A percentile compares a stretch with the other conserved stretches of the same genome.
phyloP scores from a whole-genome alignment of 2,888 invertebrate genomes.

The Amphimallon solstitiale region DNA sequence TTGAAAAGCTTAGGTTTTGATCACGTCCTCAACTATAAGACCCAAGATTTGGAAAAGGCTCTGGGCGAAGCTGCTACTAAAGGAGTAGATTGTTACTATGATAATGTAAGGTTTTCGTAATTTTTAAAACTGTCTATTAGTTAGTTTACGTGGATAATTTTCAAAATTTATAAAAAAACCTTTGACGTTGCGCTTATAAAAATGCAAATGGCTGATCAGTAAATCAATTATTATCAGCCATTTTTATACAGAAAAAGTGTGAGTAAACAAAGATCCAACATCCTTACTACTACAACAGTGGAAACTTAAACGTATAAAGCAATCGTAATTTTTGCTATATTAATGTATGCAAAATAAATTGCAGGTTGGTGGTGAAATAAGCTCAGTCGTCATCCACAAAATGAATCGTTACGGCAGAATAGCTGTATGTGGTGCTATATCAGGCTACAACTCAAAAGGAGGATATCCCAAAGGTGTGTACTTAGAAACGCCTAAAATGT shows the following conservation, averaged over 20 bases:
- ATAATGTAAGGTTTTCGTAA: constrained; percentile 40
- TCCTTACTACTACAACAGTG: too few relatives aligned
- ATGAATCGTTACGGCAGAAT: constrained; percentile 74
- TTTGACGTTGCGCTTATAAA: too few relatives aligned
- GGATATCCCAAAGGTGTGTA: neutral
- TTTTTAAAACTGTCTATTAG: too few relatives aligned
- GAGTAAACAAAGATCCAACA: too few relatives aligned
- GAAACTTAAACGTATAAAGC: too few relatives aligned
- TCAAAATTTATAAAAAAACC: too few relatives aligned
- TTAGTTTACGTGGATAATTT: too few relatives aligned
- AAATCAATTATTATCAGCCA: too few relatives aligned
- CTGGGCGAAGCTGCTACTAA: constrained; percentile 71
- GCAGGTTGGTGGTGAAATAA: constrained; percentile 74
- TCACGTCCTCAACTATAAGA: constrained; percentile 78
- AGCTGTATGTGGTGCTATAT: constrained; percentile 74
- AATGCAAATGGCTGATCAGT: too few relatives aligned
- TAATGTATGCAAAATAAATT: neutral
- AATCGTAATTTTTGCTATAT: too few relatives aligned
- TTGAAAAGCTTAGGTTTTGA: constrained; percentile 75
- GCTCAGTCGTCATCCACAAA: constrained; percentile 68
- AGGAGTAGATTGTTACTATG: constrained; percentile 43
- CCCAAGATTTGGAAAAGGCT: constrained; percentile 64
- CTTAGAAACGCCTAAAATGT: too few relatives aligned
- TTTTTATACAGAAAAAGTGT: too few relatives aligned
- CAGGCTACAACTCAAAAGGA: constrained; percentile 66